These are phyloP conservation scores for Zenarchopterus dispar DNA, from an alignment of 2,797 vertebrate genomes.

Conservation along the genomic window DNA sequence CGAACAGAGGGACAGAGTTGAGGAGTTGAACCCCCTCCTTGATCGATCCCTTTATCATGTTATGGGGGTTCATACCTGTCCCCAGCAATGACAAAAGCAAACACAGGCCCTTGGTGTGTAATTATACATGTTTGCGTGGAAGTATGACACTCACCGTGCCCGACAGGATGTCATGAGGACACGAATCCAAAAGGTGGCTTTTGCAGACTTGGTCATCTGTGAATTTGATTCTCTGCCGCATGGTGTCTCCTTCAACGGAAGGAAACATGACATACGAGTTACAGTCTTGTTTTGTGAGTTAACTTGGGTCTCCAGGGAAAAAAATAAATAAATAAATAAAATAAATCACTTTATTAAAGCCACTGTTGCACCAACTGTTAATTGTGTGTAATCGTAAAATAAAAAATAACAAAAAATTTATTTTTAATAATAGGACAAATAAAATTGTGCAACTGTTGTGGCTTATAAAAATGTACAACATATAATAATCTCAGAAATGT, in stretches of 20 bases:
- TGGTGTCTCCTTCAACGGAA: conserved; percentile 89
- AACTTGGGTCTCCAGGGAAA: neutral
- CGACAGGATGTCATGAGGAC: conserved; percentile 97
- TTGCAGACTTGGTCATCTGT: conserved; percentile 97
- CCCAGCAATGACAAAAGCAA: too few relatives aligned
- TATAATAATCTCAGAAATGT: neutral
- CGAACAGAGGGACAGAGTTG: too few relatives aligned
- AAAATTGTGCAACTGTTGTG: neutral
- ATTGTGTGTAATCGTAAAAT: neutral
- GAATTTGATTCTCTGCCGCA: conserved; percentile 98
- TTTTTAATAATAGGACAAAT: neutral
- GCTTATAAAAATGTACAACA: neutral
- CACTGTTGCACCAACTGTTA: neutral
- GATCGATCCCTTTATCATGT: too few relatives aligned
- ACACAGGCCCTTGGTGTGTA: too few relatives aligned
- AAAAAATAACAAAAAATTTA: neutral
- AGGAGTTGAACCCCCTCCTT: too few relatives aligned
- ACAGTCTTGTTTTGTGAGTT: neutral
- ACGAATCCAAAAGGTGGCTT: conserved; percentile 98
- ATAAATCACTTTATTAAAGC: too few relatives aligned
- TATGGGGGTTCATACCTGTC: too few relatives aligned
- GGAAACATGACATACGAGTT: neutral
- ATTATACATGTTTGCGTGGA: too few relatives aligned
- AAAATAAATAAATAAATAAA: too few relatives aligned
- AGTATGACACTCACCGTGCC: conserved; percentile 90